phyloP scores from a whole-genome alignment of 1,140 invertebrate genomes.

The Melanaphis sacchari region DNA sequence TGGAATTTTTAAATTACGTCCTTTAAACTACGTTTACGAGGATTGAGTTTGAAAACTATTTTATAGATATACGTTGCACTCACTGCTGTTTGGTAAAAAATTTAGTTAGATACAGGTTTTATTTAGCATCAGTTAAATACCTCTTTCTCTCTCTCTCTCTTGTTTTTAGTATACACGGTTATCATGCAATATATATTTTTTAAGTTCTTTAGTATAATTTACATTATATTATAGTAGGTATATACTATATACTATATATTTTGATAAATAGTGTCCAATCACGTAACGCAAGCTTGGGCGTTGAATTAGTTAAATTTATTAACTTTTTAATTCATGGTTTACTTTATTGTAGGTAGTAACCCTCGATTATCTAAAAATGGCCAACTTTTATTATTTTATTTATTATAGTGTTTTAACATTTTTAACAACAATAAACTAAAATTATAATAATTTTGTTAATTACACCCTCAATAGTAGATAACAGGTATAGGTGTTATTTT shows the following conservation, averaged over 20 bases:
- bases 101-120: not conserved
- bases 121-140: not conserved
- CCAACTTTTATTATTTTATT: not conserved
- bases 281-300: slow-evolving; percentile 2
- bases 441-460: not conserved
- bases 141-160: not conserved
- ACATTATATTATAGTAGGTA: not conserved
- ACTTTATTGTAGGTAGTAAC: not conserved
- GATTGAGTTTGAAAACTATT: not conserved
- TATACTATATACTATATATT: not conserved
- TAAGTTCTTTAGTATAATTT: not conserved
- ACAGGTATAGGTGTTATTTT: not conserved
- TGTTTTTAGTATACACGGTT: not conserved
- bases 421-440: not conserved
- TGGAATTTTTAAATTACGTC: slow-evolving; percentile 6
- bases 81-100: not conserved
- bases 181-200: slow-evolving; percentile 25
- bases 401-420: not conserved
- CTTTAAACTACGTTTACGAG: not conserved
- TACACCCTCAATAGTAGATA: slow-evolving; percentile 6
- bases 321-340: not conserved
- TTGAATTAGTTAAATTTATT: slow-evolving; percentile 32
- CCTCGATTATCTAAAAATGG: not conserved
- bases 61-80: not conserved
- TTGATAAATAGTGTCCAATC: slow-evolving; percentile 21